Base-by-base conservation (phyloP, 2,888 invertebrate species). In the Caenorhabditis becei region DNA sequence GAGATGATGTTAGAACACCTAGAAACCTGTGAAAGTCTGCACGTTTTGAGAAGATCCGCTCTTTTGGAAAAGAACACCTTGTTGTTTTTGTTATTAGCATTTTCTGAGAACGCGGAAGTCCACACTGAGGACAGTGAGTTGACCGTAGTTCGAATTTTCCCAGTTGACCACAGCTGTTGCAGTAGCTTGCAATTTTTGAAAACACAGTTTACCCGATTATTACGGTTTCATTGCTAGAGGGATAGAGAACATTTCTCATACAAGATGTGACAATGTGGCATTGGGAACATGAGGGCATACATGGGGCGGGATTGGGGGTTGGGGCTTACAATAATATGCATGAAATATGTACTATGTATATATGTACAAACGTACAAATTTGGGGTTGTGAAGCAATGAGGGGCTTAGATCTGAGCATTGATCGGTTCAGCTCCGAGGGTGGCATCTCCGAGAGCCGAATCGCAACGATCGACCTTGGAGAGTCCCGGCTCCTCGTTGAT, bases 361-460 rank as follows among this genome's bases (percentile, higher is more conserved):
- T 75, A 67, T 53, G 66, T 75, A 66, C 66, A 61, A 44, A 59
- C 59, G 71, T 75, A 80, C 75, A 70, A 59, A 26, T 32, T 20
- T 32, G 28, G 37, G 35, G 47, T 28, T 10, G 24, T 35, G 54
- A 58, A 65, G 37, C n/a, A 61, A 59, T 11, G 18, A 10, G 35
- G n/a, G n/a, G 11, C 47, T 63, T 74, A 77, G 61, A 78, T 72
- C 47, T 82, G 69, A 8, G 74, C 77, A 28, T 82, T 77, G 32
- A 82, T 63, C 14, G 63, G 37, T 61, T 82, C 77, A n/a, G 82
- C 82, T 63, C 77, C 82, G 44, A 81, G 81, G 10, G 49, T 56
- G 37, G 59, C 77, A 24, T 82, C 77, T 44, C 59, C 74, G 11
- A 77, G 49, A 24, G 71, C 80, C 1, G 77, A 77, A 16, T 61